These are phyloP conservation scores for Pao palembangensis DNA, from an alignment of 2,113 vertebrate species.

Conservation along the genomic window DNA sequence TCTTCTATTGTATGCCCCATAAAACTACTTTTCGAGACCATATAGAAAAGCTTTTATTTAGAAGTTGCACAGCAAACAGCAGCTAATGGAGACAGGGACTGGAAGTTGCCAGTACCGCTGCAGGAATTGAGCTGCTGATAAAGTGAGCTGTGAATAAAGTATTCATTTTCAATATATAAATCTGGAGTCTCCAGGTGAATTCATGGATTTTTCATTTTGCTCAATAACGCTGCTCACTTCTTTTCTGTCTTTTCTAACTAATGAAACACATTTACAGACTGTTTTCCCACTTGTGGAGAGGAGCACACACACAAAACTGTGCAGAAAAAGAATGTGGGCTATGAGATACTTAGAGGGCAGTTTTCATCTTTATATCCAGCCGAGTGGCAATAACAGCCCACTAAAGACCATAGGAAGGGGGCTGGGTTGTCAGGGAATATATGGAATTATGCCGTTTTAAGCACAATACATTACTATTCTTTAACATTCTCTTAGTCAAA, in stretches of 20 bases:
- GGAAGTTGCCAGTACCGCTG: constrained; percentile 11
- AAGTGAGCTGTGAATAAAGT: constrained; percentile 13
- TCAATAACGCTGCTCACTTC: not conserved
- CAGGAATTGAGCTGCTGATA: constrained; percentile 20
- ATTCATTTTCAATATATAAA: constrained; percentile 13
- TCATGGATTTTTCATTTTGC: constrained; percentile 5
- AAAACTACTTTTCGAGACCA: constrained; percentile 41
- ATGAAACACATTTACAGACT: not conserved
- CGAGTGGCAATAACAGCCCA: not conserved
- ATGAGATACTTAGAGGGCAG: not conserved
- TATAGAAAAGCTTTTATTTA: constrained; percentile 21
- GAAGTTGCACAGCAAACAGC: constrained; percentile 32
- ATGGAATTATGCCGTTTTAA: not conserved
- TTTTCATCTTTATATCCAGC: not conserved
- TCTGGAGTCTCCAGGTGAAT: not conserved
- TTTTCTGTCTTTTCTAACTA: constrained; percentile 3
- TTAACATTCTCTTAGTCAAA: not conserved
- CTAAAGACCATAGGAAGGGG: not conserved
- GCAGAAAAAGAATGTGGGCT: not conserved
- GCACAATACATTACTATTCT: not conserved
- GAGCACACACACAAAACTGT: not conserved
- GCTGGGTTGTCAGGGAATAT: not conserved
- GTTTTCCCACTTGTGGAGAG: not conserved
- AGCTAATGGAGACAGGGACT: constrained; percentile 1
- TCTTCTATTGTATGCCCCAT: constrained; percentile 33